Percentiles rank a stretch among this genome's conserved stretches.
These are phyloP conservation scores for Papilio aristodemus DNA, from an alignment of 1,140 invertebrate genomes.

Conservation along the genomic window DNA sequence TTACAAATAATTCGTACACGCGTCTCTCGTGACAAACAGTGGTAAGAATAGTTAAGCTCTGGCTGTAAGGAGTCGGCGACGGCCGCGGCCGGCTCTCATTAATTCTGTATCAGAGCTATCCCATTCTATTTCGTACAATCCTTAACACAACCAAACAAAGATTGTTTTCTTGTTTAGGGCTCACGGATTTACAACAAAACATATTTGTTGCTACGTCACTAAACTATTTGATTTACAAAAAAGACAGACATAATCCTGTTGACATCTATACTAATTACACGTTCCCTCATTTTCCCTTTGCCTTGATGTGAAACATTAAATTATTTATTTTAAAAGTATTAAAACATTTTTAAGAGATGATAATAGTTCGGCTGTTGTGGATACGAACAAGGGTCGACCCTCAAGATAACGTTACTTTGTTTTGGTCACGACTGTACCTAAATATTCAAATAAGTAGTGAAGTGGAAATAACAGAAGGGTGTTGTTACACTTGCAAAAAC, in stretches of 20 bases:
- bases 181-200: no score
- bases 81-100: conserved; percentile 36
- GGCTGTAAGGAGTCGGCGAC: neutral
- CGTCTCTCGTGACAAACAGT: neutral
- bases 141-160: neutral
- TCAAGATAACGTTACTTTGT: neutral
- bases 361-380: neutral
- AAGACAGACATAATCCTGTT: no score
- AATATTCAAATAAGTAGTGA: conserved; percentile 56
- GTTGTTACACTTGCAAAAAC: conserved; percentile 53
- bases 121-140: conserved; percentile 37
- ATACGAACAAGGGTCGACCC: neutral
- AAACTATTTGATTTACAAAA: no score
- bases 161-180: no score
- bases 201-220: no score
- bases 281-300: no score
- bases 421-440: conserved; percentile 33
- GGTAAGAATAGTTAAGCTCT: conserved; percentile 18
- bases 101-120: conserved; percentile 47
- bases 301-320: no score
- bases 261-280: no score
- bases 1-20: neutral
- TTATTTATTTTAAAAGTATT: no score
- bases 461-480: conserved; percentile 47
- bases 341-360: neutral